These are phyloP conservation scores for Antitype chi DNA, from an alignment of 2,888 invertebrate genomes.

Conservation along the genomic window DNA sequence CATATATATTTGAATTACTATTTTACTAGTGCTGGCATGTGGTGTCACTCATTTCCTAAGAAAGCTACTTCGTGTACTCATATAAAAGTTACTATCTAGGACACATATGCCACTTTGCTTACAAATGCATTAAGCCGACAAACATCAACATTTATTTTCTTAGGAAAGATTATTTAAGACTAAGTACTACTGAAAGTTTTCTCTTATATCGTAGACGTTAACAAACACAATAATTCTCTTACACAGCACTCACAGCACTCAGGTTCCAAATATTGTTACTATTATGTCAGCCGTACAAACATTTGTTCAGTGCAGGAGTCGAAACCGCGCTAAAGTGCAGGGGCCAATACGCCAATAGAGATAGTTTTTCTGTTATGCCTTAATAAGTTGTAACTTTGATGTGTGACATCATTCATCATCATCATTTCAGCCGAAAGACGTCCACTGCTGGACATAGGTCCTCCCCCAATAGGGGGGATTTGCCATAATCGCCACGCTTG, in stretches of 20 bases:
- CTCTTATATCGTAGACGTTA: not conserved
- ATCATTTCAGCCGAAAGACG: too few relatives aligned
- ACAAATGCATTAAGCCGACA: too few relatives aligned
- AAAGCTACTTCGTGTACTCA: too few relatives aligned
- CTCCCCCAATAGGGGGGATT: too few relatives aligned
- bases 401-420: too few relatives aligned
- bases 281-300: not conserved
- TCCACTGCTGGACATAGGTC: too few relatives aligned
- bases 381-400: not conserved
- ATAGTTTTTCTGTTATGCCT: not conserved
- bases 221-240: not conserved
- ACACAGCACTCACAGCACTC: not conserved
- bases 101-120: too few relatives aligned
- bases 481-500: too few relatives aligned
- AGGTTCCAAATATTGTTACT: not conserved
- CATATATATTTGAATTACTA: not conserved
- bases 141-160: too few relatives aligned
- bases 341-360: not conserved
- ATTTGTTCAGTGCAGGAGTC: not conserved
- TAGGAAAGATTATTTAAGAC: too few relatives aligned
- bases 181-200: too few relatives aligned
- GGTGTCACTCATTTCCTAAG: not conserved
- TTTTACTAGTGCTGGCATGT: not conserved
- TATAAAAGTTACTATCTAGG: too few relatives aligned
- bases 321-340: slow-evolving; percentile 8